These are phyloP conservation scores for Echeneis naucrates DNA, from an alignment of 2,797 vertebrate species.

Conservation along the genomic window DNA sequence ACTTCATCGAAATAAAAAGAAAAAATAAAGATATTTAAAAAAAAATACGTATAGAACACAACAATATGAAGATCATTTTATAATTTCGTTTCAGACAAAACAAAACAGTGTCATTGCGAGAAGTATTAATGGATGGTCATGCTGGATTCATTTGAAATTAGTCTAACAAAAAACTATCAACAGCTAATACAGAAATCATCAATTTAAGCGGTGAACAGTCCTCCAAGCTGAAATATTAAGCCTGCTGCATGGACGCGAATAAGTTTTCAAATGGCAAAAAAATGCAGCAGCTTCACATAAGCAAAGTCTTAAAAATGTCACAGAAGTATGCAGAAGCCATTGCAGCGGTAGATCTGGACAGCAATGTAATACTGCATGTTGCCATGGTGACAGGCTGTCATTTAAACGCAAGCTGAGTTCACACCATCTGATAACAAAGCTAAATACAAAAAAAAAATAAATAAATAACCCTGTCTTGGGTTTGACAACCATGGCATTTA, in stretches of 20 bases:
- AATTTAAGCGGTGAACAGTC: neutral
- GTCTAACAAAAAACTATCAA: slow-evolving; percentile 2
- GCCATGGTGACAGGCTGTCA: slow-evolving; percentile 53
- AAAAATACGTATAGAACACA: too few species aligned
- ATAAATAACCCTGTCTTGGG: slow-evolving; percentile 61
- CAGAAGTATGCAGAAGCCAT: neutral
- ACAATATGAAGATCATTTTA: slow-evolving; percentile 10
- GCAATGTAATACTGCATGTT: slow-evolving; percentile 22
- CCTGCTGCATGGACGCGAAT: neutral
- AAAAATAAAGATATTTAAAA: too few species aligned
- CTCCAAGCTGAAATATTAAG: neutral
- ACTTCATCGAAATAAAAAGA: too few species aligned
- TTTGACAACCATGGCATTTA: slow-evolving; percentile 84
- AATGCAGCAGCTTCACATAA: neutral
- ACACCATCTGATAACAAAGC: slow-evolving; percentile 55
- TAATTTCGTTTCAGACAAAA: slow-evolving; percentile 1
- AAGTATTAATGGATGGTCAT: neutral
- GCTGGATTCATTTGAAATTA: slow-evolving; percentile 5
- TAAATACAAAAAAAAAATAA: slow-evolving; percentile 56
- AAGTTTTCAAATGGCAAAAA: neutral
- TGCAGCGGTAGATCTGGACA: neutral
- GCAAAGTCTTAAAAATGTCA: neutral
- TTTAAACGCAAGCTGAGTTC: slow-evolving; percentile 59
- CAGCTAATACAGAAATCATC: neutral
- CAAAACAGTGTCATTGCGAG: neutral